These are phyloP conservation scores for Euura saliciscinereae DNA, from an alignment of 1,140 invertebrate species.

Conservation along the genomic window DNA sequence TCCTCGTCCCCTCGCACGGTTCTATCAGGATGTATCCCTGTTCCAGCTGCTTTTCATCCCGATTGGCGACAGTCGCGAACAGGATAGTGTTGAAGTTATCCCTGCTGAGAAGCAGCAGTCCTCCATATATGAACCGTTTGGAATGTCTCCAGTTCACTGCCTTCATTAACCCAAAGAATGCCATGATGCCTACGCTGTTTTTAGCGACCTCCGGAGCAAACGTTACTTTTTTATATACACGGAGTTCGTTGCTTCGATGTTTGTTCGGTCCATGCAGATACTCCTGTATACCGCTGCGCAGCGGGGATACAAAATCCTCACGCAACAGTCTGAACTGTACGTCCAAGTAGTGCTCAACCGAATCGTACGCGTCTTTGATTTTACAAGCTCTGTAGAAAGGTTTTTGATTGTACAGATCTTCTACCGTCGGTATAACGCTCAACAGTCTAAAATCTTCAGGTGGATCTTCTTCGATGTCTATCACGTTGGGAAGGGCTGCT, in stretches of 20 bases:
- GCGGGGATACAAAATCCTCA: conserved; percentile 73
- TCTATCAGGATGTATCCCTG: background rate
- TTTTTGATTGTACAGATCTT: conserved; percentile 33
- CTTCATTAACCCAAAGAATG: conserved; percentile 8
- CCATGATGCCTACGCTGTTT: background rate
- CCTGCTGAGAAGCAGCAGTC: conserved; percentile 59
- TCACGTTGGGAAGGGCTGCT: background rate
- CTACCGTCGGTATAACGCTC: conserved; percentile 51
- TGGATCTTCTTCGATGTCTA: conserved; percentile 37
- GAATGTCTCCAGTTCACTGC: conserved; percentile 36
- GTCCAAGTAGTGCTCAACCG: conserved; percentile 76
- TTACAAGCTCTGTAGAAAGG: conserved; percentile 66
- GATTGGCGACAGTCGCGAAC: conserved; percentile 54
- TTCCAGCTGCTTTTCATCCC: conserved; percentile 32
- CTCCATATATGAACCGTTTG: conserved; percentile 60
- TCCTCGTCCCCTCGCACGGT: background rate
- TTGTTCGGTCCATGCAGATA: conserved; percentile 39
- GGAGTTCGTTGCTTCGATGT: background rate
- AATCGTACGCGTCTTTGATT: conserved; percentile 64
- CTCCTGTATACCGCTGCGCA: conserved; percentile 62
- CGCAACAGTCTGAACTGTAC: conserved; percentile 76
- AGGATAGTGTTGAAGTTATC: conserved; percentile 56
- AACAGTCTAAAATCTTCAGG: conserved; percentile 57
- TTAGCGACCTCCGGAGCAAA: background rate
- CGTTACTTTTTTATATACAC: background rate